Percentiles rank a stretch among this genome's conserved stretches.
These are phyloP conservation scores for Pyrrhosoma nymphula DNA, from an alignment of 2,888 invertebrate genomes.

Conservation along the genomic window DNA sequence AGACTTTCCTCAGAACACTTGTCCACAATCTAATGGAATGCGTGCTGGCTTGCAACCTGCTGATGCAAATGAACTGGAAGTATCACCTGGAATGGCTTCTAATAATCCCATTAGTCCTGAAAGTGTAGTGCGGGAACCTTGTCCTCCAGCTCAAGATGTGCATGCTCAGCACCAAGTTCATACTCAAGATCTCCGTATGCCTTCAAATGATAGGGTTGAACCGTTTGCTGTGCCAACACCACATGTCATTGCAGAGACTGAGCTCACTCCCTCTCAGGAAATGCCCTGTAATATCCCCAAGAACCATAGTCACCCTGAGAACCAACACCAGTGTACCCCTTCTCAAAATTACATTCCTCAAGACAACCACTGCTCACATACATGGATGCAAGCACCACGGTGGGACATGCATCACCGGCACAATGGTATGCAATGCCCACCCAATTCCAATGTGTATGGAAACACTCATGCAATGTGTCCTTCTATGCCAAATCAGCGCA, in stretches of 20 bases:
- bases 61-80: slow-evolving; percentile 13
- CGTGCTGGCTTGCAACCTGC: slow-evolving; percentile 28
- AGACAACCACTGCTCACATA: slow-evolving; percentile 46
- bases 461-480: slow-evolving; percentile 21
- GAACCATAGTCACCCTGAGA: neutral
- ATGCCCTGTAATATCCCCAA: slow-evolving; percentile 2
- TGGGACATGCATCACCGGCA: slow-evolving; percentile 19
- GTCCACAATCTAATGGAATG: neutral
- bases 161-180: slow-evolving; percentile 41
- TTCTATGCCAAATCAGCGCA: neutral
- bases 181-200: neutral
- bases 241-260: neutral
- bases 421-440: slow-evolving; percentile 24
- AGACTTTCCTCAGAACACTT: slow-evolving; percentile 57
- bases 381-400: slow-evolving; percentile 49
- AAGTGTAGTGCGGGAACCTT: neutral
- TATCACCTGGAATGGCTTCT: slow-evolving; percentile 73
- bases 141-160: slow-evolving; percentile 40
- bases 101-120: slow-evolving; percentile 28
- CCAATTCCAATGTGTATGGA: slow-evolving; percentile 28
- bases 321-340: slow-evolving; percentile 11
- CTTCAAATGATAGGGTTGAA: slow-evolving; percentile 18
- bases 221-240: neutral
- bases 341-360: slow-evolving; percentile 56
- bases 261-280: slow-evolving; percentile 48